phyloP scores from a whole-genome alignment of 2,888 invertebrate genomes.

The Teleiodes luculella region DNA sequence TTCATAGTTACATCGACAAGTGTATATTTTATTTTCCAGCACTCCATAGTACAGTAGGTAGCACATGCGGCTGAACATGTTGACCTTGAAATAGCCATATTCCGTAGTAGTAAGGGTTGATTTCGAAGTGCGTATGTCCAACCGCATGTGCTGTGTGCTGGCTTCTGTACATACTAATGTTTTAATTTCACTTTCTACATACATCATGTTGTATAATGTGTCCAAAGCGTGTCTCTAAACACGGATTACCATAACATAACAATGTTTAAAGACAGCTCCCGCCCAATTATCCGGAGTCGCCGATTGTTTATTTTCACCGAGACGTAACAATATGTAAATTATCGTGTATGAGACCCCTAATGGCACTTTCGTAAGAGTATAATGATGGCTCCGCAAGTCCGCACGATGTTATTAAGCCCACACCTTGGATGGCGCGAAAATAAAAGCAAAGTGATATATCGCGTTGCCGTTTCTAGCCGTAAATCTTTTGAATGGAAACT shows the following conservation, averaged over 20 bases:
- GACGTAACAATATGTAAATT: constrained; percentile 53
- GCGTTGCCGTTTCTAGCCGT: neutral
- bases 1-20: neutral
- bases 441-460: neutral
- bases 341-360: constrained; percentile 35
- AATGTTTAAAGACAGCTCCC: constrained; percentile 42
- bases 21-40: neutral
- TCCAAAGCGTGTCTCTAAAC: constrained; percentile 22
- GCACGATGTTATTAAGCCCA: constrained; percentile 9
- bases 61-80: no score
- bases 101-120: no score
- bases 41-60: no score
- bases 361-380: constrained; percentile 38
- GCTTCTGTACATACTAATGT: neutral
- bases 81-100: no score
- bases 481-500: neutral
- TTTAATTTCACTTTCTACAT: neutral
- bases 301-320: constrained; percentile 50
- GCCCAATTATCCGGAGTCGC: constrained; percentile 36
- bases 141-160: no score
- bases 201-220: neutral
- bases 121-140: no score
- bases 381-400: no score
- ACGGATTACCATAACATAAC: constrained; percentile 34
- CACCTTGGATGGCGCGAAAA: constrained; percentile 9